Conservation (phyloP, 2,888 invertebrate genomes). For the Synergus japonicus region DNA sequence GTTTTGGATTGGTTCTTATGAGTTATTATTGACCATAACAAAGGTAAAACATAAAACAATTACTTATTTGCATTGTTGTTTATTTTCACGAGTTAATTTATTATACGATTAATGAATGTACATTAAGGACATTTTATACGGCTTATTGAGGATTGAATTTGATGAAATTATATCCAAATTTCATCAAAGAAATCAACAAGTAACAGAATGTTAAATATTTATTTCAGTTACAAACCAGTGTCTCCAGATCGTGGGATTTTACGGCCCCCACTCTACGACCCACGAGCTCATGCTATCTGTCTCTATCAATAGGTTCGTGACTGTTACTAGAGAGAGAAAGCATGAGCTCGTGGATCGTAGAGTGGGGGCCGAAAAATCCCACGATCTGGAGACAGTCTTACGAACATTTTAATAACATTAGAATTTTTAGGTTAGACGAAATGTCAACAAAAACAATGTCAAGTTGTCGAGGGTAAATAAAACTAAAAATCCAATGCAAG, state of each 20-base stretch:
- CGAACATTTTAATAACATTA: background rate
- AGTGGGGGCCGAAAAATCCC: too few species aligned
- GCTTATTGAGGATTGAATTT: background rate
- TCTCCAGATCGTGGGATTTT: too few species aligned
- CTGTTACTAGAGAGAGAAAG: too few species aligned
- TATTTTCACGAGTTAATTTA: too few species aligned
- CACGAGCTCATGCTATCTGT: too few species aligned
- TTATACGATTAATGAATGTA: background rate
- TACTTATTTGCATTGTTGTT: background rate
- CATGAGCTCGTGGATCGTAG: too few species aligned
- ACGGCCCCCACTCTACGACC: too few species aligned
- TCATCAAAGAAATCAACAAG: background rate
- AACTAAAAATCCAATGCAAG: background rate
- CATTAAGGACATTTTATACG: background rate
- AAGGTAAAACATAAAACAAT: background rate
- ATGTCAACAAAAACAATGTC: background rate
- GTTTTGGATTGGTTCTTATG: background rate
- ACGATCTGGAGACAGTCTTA: too few species aligned
- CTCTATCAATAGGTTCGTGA: too few species aligned
- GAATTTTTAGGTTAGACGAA: background rate
- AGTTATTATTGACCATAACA: background rate
- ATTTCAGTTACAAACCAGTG: background rate
- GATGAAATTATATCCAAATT: background rate
- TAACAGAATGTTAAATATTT: background rate
- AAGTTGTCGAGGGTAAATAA: background rate